Conservation (phyloP, 2,797 vertebrate species). For the Rhinichthys osculus region DNA sequence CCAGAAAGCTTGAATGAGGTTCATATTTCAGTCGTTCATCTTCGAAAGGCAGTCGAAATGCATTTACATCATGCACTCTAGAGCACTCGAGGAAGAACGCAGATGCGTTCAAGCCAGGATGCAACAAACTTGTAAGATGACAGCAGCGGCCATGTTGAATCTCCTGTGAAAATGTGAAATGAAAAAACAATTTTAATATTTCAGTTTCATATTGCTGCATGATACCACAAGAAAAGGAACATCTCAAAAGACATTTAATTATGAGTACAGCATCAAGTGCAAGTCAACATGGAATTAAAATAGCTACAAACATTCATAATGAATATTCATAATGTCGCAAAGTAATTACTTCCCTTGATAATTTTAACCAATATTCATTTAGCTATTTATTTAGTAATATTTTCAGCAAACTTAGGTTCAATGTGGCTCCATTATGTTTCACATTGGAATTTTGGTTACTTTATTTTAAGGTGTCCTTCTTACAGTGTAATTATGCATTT, state of each 20-base stretch:
- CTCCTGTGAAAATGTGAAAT: conserved; percentile 75
- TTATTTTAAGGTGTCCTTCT: not conserved
- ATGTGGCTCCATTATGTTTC: not conserved
- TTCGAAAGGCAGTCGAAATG: conserved; percentile 64
- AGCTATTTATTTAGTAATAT: not conserved
- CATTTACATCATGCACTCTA: conserved; percentile 89
- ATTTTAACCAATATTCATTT: not conserved
- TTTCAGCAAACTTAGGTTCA: not conserved
- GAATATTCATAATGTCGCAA: not conserved
- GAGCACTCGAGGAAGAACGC: conserved; percentile 43
- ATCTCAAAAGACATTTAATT: conserved; percentile 1
- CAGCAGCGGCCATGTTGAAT: conserved; percentile 79
- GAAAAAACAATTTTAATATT: conserved; percentile 34
- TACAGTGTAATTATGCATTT: not conserved
- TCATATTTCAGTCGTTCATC: conserved; percentile 83
- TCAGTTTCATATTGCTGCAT: not conserved
- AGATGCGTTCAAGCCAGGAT: conserved; percentile 67
- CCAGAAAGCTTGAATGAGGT: conserved; percentile 78
- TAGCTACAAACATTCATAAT: not conserved
- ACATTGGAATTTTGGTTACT: not conserved
- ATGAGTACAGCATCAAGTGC: not conserved
- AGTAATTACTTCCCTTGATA: not conserved
- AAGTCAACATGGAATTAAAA: not conserved
- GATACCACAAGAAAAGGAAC: not conserved
- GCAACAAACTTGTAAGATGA: conserved; percentile 75